A percentile compares a stretch with the other conserved stretches of the same genome.
Conservation (phyloP, 1,140 invertebrate species). For the Colletes latitarsis region DNA sequence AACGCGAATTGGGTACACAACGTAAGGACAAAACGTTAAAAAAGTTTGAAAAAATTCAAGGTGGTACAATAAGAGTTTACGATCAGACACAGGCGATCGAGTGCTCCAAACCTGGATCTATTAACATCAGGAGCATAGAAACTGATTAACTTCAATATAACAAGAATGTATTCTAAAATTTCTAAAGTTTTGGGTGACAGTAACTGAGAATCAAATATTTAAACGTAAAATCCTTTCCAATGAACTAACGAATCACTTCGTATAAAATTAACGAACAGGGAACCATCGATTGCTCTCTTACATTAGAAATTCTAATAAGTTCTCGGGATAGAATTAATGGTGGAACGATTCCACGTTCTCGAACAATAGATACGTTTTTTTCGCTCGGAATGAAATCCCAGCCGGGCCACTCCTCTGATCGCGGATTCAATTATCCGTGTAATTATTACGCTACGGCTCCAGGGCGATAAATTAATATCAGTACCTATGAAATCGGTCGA, state of each 20-base stretch:
- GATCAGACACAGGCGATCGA: no score
- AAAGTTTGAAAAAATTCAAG: no score
- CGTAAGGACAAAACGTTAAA: no score
- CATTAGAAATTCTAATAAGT: slow-evolving; percentile 7
- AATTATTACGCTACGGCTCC: slow-evolving; percentile 1
- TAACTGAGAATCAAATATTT: no score
- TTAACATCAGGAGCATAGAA: no score
- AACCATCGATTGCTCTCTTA: background rate
- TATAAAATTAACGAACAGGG: background rate
- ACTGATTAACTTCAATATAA: no score
- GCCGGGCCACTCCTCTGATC: background rate
- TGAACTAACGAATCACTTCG: background rate
- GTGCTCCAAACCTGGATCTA: no score
- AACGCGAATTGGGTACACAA: no score
- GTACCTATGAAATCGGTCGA: background rate
- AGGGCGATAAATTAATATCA: slow-evolving; percentile 14
- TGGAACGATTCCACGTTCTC: background rate
- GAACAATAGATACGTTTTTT: slow-evolving; percentile 4
- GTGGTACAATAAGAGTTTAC: no score
- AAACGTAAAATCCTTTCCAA: no score
- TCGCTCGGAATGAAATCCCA: background rate
- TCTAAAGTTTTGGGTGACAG: no score
- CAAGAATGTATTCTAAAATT: no score
- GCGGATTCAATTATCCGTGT: slow-evolving; percentile 13
- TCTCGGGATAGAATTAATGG: background rate